phyloP scores from a whole-genome alignment of 2,888 invertebrate genomes.

The Lamproptera curius region DNA sequence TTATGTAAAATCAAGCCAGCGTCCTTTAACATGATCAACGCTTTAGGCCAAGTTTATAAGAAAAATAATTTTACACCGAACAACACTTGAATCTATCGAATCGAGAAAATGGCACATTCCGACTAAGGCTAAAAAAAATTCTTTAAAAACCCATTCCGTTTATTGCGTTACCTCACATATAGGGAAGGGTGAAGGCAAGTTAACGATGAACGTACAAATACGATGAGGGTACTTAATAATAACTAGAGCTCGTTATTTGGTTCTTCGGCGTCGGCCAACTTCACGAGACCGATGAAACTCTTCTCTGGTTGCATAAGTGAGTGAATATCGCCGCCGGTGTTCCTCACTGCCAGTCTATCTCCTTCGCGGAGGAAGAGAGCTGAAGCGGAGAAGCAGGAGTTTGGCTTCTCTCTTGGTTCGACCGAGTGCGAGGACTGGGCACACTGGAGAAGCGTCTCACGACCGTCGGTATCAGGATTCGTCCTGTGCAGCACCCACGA shows the following conservation, averaged over 20 bases:
- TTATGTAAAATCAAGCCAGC: too few species aligned
- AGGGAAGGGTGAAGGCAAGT: constrained; percentile 25
- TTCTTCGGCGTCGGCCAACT: constrained; percentile 79
- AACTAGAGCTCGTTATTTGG: constrained; percentile 53
- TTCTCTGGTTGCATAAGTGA: constrained; percentile 85
- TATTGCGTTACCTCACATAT: constrained; percentile 16
- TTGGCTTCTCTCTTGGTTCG: constrained; percentile 77
- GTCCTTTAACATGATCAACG: background rate
- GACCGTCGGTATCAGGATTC: constrained; percentile 66
- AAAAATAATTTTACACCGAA: constrained; percentile 4
- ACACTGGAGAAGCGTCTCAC: constrained; percentile 84
- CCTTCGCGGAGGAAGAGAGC: constrained; percentile 80
- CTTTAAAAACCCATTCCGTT: too few species aligned
- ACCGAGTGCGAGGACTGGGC: constrained; percentile 81
- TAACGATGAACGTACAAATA: constrained; percentile 1
- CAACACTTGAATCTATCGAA: constrained; percentile 6
- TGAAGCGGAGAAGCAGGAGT: constrained; percentile 86
- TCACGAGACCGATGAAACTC: constrained; percentile 90
- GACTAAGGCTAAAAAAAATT: too few species aligned
- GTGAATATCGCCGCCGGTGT: constrained; percentile 82
- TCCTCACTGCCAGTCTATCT: constrained; percentile 83
- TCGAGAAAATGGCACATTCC: constrained; percentile 48
- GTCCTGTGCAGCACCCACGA: constrained; percentile 85
- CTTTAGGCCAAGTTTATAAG: constrained; percentile 1
- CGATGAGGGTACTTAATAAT: background rate